Percentiles rank a stretch among this genome's conserved stretches.
phyloP scores from a whole-genome alignment of 2,797 vertebrate genomes.

The Centroberyx gerrardi region DNA sequence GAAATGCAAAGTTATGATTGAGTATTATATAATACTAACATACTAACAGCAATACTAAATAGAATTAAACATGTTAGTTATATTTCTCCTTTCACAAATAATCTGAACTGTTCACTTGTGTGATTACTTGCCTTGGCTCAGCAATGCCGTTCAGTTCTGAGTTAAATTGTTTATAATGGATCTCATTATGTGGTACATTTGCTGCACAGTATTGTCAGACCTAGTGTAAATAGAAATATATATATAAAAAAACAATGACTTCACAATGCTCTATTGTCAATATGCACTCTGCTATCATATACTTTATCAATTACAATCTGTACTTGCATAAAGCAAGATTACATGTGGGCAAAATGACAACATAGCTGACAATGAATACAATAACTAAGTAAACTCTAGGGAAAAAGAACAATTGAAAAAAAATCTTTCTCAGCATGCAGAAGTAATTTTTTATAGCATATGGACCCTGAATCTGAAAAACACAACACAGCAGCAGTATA shows the following conservation, averaged over 20 bases:
- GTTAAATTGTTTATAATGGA: constrained; percentile 29
- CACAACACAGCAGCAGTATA: constrained; percentile 15
- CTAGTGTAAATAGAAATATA: neutral
- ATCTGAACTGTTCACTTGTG: neutral
- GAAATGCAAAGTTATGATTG: too few species aligned
- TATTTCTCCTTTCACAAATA: neutral
- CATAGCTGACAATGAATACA: neutral
- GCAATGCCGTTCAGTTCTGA: neutral
- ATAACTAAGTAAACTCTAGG: neutral
- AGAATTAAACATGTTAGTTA: too few species aligned
- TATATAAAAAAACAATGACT: neutral
- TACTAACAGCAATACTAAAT: neutral
- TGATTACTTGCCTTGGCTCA: constrained; percentile 20
- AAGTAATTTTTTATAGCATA: constrained; percentile 9
- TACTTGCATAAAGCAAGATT: neutral
- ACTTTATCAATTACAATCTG: neutral
- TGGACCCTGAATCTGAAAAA: constrained; percentile 18
- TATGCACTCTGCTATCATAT: neutral
- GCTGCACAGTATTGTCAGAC: neutral
- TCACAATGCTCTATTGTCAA: constrained; percentile 3
- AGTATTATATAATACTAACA: too few species aligned
- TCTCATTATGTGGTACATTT: constrained; percentile 47
- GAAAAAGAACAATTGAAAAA: neutral
- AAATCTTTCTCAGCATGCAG: neutral
- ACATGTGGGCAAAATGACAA: neutral